Base-by-base conservation (phyloP, 2,888 invertebrate genomes). In the Dynastes maya region DNA sequence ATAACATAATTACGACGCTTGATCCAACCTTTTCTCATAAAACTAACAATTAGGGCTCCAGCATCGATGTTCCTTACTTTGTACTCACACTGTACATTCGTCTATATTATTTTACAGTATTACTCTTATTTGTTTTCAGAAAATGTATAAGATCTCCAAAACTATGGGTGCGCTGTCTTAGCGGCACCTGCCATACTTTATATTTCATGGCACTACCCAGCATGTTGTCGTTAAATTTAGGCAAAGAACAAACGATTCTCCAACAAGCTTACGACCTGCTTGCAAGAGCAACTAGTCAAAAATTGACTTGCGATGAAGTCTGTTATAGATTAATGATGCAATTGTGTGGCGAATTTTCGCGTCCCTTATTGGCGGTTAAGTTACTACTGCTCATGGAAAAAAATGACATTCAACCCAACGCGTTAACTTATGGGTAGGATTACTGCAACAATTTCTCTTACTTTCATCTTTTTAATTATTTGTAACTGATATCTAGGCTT, bases 241-340 rank as follows among this genome's bases (percentile, higher is more conserved):
- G 95, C 80, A 95, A 94, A 86, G 94, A 95, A 83, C 94, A 95
- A 82, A 93, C 95, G 1, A 92, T 93, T 0, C 88, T 98, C 68
- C 92, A 95, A 70, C 90, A 93, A 78, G 97, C 98, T 0, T 97
- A 96, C 86, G 96, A 97, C 85, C 90, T 98, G 71, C 90, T 99
- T 61, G 95, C 95, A 67, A 93, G 95, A 83, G 97, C 98, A 86
- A 96, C 97, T 82, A 94, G 95, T 83, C 91, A 96, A 78, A 92
- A 94, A 85, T 92, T 98, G 80, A 94, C 95, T 55, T 96, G 96
- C 85, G 98, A 98, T 90, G 98, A 98, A 91, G 96, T 99, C 72
- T 99, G 99, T 89, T 99, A 98, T 89, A 93, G 99, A 80, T 96
- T 98, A 74, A 96, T 99, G 94, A 98, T 99, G 97, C 98, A 99